A percentile compares a stretch with the other conserved stretches of the same genome.
These are phyloP conservation scores for Latrodectus hesperus DNA, from an alignment of 2,888 invertebrate genomes.

Conservation along the genomic window DNA sequence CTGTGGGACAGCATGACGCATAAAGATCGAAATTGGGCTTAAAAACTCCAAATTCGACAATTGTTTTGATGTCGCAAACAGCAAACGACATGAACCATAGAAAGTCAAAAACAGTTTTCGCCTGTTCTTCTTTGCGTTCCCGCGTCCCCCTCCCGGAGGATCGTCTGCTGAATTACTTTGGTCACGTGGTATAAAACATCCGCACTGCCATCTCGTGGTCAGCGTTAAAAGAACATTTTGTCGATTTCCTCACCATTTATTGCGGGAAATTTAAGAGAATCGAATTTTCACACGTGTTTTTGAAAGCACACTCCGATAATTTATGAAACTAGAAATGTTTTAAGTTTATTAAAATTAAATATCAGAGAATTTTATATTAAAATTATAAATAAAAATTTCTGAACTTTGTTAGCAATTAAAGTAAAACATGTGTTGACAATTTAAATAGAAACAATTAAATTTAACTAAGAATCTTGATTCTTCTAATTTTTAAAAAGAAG, in stretches of 20 bases:
- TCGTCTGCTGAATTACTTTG: slow-evolving; percentile 51
- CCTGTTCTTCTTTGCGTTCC: slow-evolving; percentile 49
- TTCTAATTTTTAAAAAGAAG: too few species aligned
- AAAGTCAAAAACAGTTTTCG: slow-evolving; percentile 69
- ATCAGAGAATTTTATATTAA: too few species aligned
- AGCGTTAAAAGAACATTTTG: slow-evolving; percentile 3
- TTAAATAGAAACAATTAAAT: too few species aligned
- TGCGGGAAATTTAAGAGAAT: slow-evolving; percentile 61
- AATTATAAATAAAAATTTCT: too few species aligned
- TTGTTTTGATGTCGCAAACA: slow-evolving; percentile 37
- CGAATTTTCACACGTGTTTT: slow-evolving; percentile 55
- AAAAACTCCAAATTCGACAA: slow-evolving; percentile 38
- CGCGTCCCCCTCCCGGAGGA: slow-evolving; percentile 29
- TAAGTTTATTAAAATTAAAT: too few species aligned
- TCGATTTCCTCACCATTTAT: slow-evolving; percentile 13
- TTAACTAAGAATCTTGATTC: too few species aligned
- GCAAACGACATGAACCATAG: slow-evolving; percentile 57
- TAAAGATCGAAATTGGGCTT: slow-evolving; percentile 17
- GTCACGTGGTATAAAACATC: slow-evolving; percentile 44
- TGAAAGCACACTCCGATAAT: background rate
- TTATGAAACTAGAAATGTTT: too few species aligned
- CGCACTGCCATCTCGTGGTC: slow-evolving; percentile 57
- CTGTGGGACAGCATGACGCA: slow-evolving; percentile 58
- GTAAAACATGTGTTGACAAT: too few species aligned
- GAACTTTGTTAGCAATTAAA: too few species aligned